Evolutionary conservation across 2,888 invertebrate species (phyloP).

Genomic region (Nemotelus nigrinus): DNA sequence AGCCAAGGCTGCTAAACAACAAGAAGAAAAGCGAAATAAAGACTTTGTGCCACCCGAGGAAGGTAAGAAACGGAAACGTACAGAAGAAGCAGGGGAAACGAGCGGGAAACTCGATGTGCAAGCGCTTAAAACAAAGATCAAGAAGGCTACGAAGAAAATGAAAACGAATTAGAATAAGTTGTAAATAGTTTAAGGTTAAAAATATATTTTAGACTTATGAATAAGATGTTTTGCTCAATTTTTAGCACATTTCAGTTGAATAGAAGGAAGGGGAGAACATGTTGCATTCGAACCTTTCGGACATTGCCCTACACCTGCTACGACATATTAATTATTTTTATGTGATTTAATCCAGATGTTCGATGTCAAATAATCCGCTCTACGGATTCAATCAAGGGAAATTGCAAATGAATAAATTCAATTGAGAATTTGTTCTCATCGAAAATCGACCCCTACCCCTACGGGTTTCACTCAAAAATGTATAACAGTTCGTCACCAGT

Average conservation of each 20-base stretch:
- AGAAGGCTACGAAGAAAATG: constrained; percentile 70
- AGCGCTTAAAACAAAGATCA: constrained; percentile 79
- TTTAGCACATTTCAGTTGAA: neutral
- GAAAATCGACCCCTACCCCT: no score
- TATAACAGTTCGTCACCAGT: no score
- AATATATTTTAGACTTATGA: neutral
- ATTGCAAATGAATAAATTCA: no score
- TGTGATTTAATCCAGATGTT: no score
- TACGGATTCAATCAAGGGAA: no score
- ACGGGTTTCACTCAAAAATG: no score
- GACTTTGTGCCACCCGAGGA: constrained; percentile 85
- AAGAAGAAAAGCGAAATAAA: constrained; percentile 80
- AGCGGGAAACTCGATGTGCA: constrained; percentile 72
- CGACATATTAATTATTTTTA: no score
- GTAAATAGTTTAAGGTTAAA: constrained; percentile 4
- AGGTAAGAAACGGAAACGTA: constrained; percentile 54
- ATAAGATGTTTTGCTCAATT: neutral
- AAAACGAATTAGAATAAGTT: constrained; percentile 14
- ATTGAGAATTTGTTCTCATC: no score
- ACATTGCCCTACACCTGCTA: no score
- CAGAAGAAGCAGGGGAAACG: constrained; percentile 49
- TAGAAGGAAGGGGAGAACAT: no score
- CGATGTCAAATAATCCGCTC: no score
- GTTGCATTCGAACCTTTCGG: no score
- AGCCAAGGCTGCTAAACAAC: constrained; percentile 75